Conservation (phyloP, 1,140 invertebrate species). For the Drosophila melanica region DNA sequence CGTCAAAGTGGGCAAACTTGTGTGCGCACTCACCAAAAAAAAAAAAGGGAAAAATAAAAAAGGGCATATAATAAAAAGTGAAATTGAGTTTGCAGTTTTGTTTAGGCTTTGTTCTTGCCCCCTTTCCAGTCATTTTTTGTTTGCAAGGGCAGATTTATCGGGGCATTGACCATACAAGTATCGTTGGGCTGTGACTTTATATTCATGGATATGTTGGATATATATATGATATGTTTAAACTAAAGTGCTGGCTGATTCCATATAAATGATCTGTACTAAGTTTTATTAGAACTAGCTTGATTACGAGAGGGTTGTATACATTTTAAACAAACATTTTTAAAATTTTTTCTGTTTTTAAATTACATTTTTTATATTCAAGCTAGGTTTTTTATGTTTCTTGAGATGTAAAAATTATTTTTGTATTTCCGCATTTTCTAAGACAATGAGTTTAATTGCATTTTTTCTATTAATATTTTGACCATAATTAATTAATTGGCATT, state of each 20-base stretch:
- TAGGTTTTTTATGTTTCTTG: too few species aligned
- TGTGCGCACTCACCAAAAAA: slow-evolving; percentile 21
- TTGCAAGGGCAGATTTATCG: not conserved
- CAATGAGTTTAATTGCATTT: too few species aligned
- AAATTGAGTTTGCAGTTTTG: slow-evolving; percentile 75
- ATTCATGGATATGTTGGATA: not conserved
- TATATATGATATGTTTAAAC: too few species aligned
- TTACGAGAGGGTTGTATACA: too few species aligned
- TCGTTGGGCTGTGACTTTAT: not conserved
- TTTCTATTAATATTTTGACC: too few species aligned
- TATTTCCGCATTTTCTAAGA: too few species aligned
- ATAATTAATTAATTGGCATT: too few species aligned
- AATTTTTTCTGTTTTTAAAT: too few species aligned
- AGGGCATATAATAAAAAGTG: slow-evolving; percentile 58
- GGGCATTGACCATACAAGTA: not conserved
- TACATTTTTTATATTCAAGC: too few species aligned
- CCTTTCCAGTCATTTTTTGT: not conserved
- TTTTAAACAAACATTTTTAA: too few species aligned
- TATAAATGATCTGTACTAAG: not conserved
- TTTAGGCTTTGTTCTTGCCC: slow-evolving; percentile 46
- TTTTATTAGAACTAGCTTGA: too few species aligned
- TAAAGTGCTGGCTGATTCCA: not conserved
- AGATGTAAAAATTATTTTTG: too few species aligned
- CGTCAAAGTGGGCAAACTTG: slow-evolving; percentile 56
- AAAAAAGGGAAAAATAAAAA: slow-evolving; percentile 24